Evolutionary conservation across 2,113 vertebrate species (phyloP).

Genomic region (Tetrao urogallus): DNA sequence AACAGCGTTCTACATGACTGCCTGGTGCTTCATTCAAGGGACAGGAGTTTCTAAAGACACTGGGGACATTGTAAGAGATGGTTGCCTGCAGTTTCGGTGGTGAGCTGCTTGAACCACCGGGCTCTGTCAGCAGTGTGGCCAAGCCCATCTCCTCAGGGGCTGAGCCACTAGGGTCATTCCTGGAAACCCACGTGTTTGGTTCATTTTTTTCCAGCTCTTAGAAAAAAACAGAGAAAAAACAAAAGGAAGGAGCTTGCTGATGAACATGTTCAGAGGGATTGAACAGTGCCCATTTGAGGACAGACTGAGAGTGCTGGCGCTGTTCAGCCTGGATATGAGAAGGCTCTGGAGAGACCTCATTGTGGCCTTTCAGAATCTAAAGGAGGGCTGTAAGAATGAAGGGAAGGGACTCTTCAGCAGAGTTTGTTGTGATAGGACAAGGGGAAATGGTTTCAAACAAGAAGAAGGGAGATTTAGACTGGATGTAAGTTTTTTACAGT

Average conservation of each 20-base stretch:
- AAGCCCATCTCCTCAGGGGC: fast-evolving
- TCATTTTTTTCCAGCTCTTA: neutral
- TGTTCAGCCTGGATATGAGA: no score
- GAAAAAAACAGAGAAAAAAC: neutral
- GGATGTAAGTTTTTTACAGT: no score
- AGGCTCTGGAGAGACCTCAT: no score
- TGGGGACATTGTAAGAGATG: fast-evolving
- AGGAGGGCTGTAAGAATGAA: no score
- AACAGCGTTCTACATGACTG: neutral
- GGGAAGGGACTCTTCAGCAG: no score
- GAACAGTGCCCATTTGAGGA: no score
- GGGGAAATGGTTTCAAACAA: no score
- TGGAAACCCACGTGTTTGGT: neutral
- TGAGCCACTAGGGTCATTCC: neutral
- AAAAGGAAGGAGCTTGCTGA: neutral
- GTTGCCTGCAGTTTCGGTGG: neutral
- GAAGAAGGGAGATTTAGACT: no score
- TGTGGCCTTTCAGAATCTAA: no score
- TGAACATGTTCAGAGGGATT: neutral
- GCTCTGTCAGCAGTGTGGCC: fast-evolving
- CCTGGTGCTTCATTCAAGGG: neutral
- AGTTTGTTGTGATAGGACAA: no score
- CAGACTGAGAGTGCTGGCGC: no score
- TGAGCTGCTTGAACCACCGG: neutral
- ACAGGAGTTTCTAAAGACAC: fast-evolving